Percentiles rank a stretch among this genome's conserved stretches.
Evolutionary conservation across 2,113 vertebrate genomes (phyloP).

Genomic region (Zingel zingel): DNA sequence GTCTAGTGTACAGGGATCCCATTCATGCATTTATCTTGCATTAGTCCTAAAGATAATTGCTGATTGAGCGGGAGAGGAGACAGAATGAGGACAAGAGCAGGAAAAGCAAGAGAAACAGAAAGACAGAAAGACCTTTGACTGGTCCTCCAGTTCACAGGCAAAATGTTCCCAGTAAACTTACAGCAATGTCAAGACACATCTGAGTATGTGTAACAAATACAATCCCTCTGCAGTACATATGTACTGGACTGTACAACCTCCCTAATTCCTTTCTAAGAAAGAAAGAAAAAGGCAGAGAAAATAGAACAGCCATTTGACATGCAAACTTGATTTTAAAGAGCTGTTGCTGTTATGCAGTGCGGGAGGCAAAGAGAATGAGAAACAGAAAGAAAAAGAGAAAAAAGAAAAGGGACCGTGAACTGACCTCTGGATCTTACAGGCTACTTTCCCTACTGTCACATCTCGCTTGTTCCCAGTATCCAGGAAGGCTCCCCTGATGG

Average conservation of each 20-base stretch:
- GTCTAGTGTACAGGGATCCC: no score
- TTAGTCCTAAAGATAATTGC: neutral
- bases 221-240: neutral
- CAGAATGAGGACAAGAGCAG: neutral
- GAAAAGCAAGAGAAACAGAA: neutral
- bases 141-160: neutral
- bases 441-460: slow-evolving; percentile 89
- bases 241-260: neutral
- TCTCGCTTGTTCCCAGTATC: slow-evolving; percentile 89
- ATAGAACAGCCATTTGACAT: neutral
- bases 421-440: slow-evolving; percentile 92
- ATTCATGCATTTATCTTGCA: slow-evolving; percentile 20
- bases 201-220: neutral
- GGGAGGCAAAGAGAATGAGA: neutral
- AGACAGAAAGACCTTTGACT: neutral
- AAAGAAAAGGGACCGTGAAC: neutral
- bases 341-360: neutral
- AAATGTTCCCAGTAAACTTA: neutral
- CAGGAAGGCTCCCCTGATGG: slow-evolving; percentile 90
- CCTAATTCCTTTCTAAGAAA: neutral
- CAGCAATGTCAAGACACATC: neutral
- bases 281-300: neutral
- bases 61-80: slow-evolving; percentile 6
- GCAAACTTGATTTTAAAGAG: neutral
- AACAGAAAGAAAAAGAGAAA: neutral